Evolutionary conservation across 2,113 vertebrate species (phyloP), one percentile per base, ranked within the genome.

Genomic region (Ceyx margarethae): DNA sequence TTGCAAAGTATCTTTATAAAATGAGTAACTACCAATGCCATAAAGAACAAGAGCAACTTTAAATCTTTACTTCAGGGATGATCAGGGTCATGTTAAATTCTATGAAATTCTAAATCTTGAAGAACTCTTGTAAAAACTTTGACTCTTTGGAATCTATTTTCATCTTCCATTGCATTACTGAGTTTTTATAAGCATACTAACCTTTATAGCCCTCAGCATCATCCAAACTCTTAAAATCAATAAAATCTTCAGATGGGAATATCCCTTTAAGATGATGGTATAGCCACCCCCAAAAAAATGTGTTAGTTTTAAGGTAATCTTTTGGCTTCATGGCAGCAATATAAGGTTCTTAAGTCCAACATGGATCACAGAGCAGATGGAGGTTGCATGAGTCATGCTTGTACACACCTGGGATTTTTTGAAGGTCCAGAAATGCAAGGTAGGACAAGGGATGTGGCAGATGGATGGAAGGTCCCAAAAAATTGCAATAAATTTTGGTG

Each of bases 301-400:
- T 62, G 22, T 50, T 78, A 65, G 13, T 72, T 90, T 14, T 3
- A 90, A 90, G 50, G 53, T 21, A 84, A 45, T 10, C n/a, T 40
- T 81, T 86, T 91, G 77, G 92, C 83, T 91, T 81, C 20, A 7
- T 76, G 90, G 35, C 81, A 90, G 69, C 1, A 5, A 51, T 81
- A 19, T 26, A 81, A 95, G 45, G 12, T 73, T 58, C 42, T 43
- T 42, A 26, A 66, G 81, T 31, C 83, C 83, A 87, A 62, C 58
- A 17, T 79, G 81, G 83, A 76, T 85, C 37, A 46, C 67, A 72
- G 89, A 96, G 91, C 86, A 95, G 94, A 93, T 90, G 89, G 89
- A 95, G 74, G 28, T 64, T 86, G 54, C 58, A 58, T 89, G 90
- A 96, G 57, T 90, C 90, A 89, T 91, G 75, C 67, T 75, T 76